Conservation (phyloP, 2,888 invertebrate genomes). For the Lydus trimaculatus region DNA sequence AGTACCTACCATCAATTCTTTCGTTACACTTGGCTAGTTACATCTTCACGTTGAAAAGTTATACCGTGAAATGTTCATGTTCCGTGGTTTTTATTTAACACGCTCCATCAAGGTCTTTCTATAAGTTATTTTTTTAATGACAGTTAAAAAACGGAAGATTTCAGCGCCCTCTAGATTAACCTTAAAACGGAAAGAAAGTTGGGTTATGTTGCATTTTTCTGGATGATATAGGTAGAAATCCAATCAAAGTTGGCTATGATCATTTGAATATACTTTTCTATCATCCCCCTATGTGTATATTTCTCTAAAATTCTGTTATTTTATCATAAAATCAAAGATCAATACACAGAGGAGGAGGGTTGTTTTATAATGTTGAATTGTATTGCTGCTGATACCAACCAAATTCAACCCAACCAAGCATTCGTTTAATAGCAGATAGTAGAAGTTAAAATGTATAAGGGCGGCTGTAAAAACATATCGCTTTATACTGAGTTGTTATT, state of each 20-base stretch:
- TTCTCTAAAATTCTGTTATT: background rate
- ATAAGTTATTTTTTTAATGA: no score
- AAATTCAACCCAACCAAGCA: background rate
- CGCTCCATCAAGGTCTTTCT: slow-evolving; percentile 40
- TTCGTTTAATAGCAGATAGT: background rate
- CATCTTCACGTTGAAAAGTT: slow-evolving; percentile 30
- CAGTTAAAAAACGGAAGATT: background rate
- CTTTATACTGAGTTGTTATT: slow-evolving; percentile 57
- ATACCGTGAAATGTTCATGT: slow-evolving; percentile 42
- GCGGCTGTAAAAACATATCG: slow-evolving; percentile 56
- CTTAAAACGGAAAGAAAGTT: background rate
- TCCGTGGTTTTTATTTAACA: slow-evolving; percentile 41
- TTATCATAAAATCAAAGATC: slow-evolving; percentile 30
- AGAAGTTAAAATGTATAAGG: slow-evolving; percentile 41
- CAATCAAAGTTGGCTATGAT: no score
- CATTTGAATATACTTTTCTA: no score
- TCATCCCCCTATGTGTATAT: no score
- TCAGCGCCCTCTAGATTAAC: background rate
- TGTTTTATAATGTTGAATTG: background rate
- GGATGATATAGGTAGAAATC: no score
- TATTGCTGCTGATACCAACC: background rate
- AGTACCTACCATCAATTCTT: background rate
- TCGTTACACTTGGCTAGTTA: slow-evolving; percentile 35
- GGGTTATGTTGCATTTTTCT: background rate
- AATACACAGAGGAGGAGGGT: slow-evolving; percentile 12